These are phyloP conservation scores for Lepus europaeus DNA, from an alignment of 2,113 vertebrate genomes.

Conservation along the genomic window DNA sequence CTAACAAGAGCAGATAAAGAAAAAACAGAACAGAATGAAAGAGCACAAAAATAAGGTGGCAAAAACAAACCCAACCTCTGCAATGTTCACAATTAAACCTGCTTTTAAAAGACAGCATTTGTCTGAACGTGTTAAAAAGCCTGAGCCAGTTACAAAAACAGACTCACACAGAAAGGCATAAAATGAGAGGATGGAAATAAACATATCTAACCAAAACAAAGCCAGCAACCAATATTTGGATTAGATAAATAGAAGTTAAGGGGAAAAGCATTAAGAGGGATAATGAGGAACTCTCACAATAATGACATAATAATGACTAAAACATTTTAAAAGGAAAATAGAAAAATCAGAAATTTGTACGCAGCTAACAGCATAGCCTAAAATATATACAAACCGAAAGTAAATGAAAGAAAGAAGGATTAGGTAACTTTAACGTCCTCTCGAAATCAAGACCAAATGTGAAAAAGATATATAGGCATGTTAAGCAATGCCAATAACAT, in stretches of 20 bases:
- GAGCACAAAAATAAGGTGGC: background rate
- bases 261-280: background rate
- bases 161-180: conserved; percentile 37
- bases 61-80: background rate
- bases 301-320: background rate
- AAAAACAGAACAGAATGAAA: background rate
- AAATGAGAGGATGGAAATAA: background rate
- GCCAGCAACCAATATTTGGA: background rate
- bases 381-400: background rate
- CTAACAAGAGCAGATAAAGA: background rate
- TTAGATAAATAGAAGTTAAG: background rate
- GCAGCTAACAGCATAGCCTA: background rate
- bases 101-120: background rate
- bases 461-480: background rate
- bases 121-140: background rate
- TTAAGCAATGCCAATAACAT: conserved; percentile 3
- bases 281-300: background rate
- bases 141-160: background rate
- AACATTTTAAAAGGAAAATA: background rate
- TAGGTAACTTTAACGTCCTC: background rate
- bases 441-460: conserved; percentile 3
- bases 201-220: background rate
- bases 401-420: background rate
- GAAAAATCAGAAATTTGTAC: conserved; percentile 4
- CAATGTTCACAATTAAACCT: background rate